Base-by-base conservation (phyloP, 2,797 vertebrate species). In the Cynopterus sphinx region DNA sequence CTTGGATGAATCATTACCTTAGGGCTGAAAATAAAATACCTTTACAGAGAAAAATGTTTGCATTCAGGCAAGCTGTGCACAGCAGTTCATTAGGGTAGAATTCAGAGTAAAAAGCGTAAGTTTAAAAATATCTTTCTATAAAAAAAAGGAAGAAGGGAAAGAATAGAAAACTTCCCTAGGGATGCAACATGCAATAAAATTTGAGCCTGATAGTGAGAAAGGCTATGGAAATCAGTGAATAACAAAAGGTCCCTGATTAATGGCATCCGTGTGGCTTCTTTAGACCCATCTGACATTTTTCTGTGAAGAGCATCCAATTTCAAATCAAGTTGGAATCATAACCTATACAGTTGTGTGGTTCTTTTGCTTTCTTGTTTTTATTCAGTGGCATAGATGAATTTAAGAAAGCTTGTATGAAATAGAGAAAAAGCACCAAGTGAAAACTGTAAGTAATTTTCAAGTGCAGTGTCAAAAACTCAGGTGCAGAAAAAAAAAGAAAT, bases 81-180 rank as follows among this genome's bases (percentile, higher is more conserved):
- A 91, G 31, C 16, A 90, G 61, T 41, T 43, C 49, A 36, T 49
- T 67, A 68, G 5, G 43, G 10, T 59, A 33, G 51, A 95, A 89
- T 36, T 97, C 82, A 93, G 1, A 51, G 49, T 22, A 63, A 96
- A 98, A 95, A 17, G 67, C 19, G 11, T 9, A 86, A 26, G 67
- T 90, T 97, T 98, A 90, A 92, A 98, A 97, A 97, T 8, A 51
- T 65, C 43, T 63, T 94, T 92, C 87, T 0, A 9, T 90, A 90
- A 96, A 97, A 97, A 96, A 90, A 15, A 16, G 49, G 71, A 41
- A 96, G 88, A 92, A 84, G 49, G 68, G 41, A 90, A 0, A 91
- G 11, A 95, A 95, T 53, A 94, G 49, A 83, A 12, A 92, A 36
- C 43, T 82, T 74, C 93, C 89, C 81, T 46, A 0, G 5, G 95